Conservation (phyloP, 2,113 vertebrate genomes). For the Dipodomys stephensi region DNA sequence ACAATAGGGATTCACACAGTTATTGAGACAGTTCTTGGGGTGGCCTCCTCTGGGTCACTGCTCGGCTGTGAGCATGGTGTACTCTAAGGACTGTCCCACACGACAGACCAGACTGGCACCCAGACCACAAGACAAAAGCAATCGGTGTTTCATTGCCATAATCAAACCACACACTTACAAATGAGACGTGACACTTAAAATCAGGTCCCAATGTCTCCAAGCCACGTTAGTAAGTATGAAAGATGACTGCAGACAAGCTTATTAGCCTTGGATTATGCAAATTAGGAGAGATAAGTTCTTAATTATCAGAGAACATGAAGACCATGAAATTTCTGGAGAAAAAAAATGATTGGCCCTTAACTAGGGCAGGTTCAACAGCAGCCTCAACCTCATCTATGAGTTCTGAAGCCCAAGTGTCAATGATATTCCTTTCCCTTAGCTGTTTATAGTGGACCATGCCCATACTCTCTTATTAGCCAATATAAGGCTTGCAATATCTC, state of each 20-base stretch:
- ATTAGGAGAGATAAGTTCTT: slow-evolving; percentile 79
- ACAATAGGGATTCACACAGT: rapidly evolving
- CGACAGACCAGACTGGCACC: slow-evolving; percentile 82
- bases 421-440: slow-evolving; percentile 37
- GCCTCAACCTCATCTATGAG: neutral
- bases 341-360: neutral
- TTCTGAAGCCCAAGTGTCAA: neutral
- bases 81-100: slow-evolving; percentile 78
- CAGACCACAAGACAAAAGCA: slow-evolving; percentile 84
- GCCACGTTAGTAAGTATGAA: slow-evolving; percentile 87
- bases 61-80: slow-evolving; percentile 73
- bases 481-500: slow-evolving; percentile 70
- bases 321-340: neutral
- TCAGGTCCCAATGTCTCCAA: slow-evolving; percentile 82
- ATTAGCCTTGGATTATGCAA: slow-evolving; percentile 75
- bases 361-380: neutral
- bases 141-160: slow-evolving; percentile 85
- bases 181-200: slow-evolving; percentile 87
- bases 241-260: slow-evolving; percentile 83
- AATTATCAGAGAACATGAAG: slow-evolving; percentile 76
- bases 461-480: slow-evolving; percentile 73
- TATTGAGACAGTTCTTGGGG: too few relatives aligned
- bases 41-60: neutral
- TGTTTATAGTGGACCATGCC: slow-evolving; percentile 76
- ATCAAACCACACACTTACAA: slow-evolving; percentile 86